Conservation (phyloP, 2,888 invertebrate genomes). For the Halictus quadricinctus region DNA sequence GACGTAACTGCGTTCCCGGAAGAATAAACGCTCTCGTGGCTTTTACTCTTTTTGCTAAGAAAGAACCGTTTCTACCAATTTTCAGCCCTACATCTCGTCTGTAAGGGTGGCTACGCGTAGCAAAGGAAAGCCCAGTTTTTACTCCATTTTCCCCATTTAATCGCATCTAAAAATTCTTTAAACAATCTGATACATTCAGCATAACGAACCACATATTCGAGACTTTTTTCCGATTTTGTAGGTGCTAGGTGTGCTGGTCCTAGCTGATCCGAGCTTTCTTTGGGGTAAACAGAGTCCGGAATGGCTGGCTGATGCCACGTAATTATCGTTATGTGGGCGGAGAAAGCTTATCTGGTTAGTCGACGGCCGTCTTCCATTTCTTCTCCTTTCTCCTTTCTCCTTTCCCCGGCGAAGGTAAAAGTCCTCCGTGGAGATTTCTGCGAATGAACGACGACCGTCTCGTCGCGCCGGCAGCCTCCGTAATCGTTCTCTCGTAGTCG, state of each 20-base stretch:
- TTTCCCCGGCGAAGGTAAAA: constrained; percentile 39
- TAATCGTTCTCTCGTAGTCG: neutral
- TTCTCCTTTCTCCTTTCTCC: neutral
- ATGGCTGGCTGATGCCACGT: constrained; percentile 49
- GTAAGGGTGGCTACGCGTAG: too few relatives aligned
- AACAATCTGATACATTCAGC: too few relatives aligned
- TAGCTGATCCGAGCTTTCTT: constrained; percentile 30
- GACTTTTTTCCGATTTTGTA: too few relatives aligned
- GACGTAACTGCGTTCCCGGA: neutral
- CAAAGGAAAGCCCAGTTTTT: too few relatives aligned
- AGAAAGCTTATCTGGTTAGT: constrained; percentile 52
- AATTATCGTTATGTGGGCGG: constrained; percentile 56
- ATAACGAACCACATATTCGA: too few relatives aligned
- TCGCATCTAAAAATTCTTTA: too few relatives aligned
- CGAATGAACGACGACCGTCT: constrained; percentile 23
- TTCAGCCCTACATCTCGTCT: too few relatives aligned
- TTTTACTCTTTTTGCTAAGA: neutral
- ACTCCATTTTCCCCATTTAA: too few relatives aligned
- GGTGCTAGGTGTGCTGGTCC: neutral
- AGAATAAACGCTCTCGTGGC: neutral
- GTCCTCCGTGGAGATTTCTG: constrained; percentile 45
- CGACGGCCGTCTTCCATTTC: constrained; percentile 21
- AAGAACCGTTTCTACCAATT: too few relatives aligned
- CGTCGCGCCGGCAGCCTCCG: neutral
- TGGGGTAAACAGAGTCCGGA: constrained; percentile 58